These are phyloP conservation scores for Mugil cephalus DNA, from an alignment of 2,113 vertebrate genomes.

Conservation along the genomic window DNA sequence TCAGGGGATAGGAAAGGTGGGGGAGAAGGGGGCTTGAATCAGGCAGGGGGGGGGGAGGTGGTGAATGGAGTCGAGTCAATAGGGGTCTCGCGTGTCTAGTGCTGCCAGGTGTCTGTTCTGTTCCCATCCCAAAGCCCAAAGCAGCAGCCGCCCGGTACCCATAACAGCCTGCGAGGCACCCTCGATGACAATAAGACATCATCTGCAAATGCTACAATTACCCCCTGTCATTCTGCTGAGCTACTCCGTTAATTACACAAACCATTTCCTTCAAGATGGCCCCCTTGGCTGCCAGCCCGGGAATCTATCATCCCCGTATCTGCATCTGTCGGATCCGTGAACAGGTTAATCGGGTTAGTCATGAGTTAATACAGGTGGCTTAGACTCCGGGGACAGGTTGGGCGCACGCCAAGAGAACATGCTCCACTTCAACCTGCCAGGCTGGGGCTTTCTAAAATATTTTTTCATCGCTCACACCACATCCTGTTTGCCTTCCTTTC, in stretches of 20 bases:
- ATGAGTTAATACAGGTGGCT: conserved; percentile 68
- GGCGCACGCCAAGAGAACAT: conserved; percentile 32
- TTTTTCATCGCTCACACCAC: conserved; percentile 60
- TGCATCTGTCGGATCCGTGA: conserved; percentile 41
- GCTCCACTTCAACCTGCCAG: conserved; percentile 56
- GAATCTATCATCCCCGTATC: conserved; percentile 46
- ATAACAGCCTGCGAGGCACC: conserved; percentile 65
- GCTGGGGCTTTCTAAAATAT: conserved; percentile 9
- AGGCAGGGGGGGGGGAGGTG: conserved; percentile 11
- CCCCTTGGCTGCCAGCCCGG: conserved; percentile 57
- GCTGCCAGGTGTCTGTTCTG: conserved; percentile 79
- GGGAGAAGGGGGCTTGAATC: neutral
- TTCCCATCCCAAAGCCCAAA: conserved; percentile 56
- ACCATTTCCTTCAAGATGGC: conserved; percentile 73
- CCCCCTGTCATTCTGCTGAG: conserved; percentile 58
- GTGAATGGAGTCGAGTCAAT: conserved; percentile 26
- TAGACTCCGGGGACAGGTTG: conserved; percentile 47
- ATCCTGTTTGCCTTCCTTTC: conserved; percentile 75
- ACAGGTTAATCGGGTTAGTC: conserved; percentile 75
- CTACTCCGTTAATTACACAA: conserved; percentile 72
- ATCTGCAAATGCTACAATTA: conserved; percentile 71
- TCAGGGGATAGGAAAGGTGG: conserved; percentile 21
- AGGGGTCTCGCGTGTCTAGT: conserved; percentile 66
- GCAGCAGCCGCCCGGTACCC: conserved; percentile 65
- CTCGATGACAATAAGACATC: conserved; percentile 73